Evolutionary conservation across 2,888 invertebrate species (phyloP), one percentile per base, ranked within the genome.

Genomic region (Dysmachus trigonus): DNA sequence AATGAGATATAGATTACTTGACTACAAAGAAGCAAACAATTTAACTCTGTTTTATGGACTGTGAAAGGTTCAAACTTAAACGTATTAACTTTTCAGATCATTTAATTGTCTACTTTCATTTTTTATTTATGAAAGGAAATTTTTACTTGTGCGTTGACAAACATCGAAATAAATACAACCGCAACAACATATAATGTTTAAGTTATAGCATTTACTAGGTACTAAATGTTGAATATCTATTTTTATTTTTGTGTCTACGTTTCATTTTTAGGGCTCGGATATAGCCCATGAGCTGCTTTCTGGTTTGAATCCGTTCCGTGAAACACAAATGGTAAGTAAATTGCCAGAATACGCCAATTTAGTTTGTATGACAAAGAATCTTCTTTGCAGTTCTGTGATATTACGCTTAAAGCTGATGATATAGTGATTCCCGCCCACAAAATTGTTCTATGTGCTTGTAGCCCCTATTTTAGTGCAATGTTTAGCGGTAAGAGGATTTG

Each of bases 371-470:
- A 51, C 2, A 1, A 3, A 30, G n/a, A n/a, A 51, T 30, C 31
- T 71, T n/a, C 71, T 2, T 41, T 79, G n/a, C 33, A 87, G 87
- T 79, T 87, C 73, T 87, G 87, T 86, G 87, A 87, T 87, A 76
- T 87, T n/a, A 82, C 83, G 10, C 38, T 87, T 13, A 86, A 81
- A 31, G 84, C 87, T 10, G 53, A 83, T 15, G 77, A 72, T 30
- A 85, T 87, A 1, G 2, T 71, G 27, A 87, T 87, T 71, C 84
- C 81, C 31, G 87, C 87, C n/a, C 87, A 87, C 81, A 87, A 86
- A 85, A 86, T 85, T 74, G 74, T 87, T 13, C 38, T 87, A 51
- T 89, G 89, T 22, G 87, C 87, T 47, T 87, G 72, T 38, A 87
- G 87, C 31, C 86, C 87, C 8, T 87, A 85, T 31, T 87, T 87